Evolutionary conservation across 2,113 vertebrate species (phyloP), one percentile per base, ranked within the genome.

Genomic region (Labrus mixtus): DNA sequence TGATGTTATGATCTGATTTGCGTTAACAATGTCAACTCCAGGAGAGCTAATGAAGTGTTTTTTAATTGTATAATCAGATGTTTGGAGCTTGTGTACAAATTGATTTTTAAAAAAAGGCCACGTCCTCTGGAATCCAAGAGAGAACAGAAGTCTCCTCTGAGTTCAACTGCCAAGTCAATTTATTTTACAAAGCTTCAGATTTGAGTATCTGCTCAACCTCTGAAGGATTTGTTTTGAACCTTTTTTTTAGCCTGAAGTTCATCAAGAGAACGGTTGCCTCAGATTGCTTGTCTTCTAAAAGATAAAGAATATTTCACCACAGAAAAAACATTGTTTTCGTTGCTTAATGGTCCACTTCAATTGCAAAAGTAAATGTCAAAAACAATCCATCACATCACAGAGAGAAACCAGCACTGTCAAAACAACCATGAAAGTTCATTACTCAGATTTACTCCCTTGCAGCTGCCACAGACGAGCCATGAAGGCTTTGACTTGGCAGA

Each of bases 401-500:
- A 48, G 46, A 8, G 20, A 82, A 83, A 75, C 63, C 37, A 16
- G 22, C 16, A 4, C 63, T 65, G 67, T 87, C 78, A 72, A 74
- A 64, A 23, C 51, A 60, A 59, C 67, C 70, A 76, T 80, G 63
- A 66, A 70, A 66, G 73, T 73, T 78, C 81, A 81, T 89, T 77
- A 73, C 60, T 82, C 54, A 69, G 53, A 54, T 60, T 53, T 45
- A 74, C 62, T 81, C 72, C 43, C 54, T 69, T 45, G 67, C 77
- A 59, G 72, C 87, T 83, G 84, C 80, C 62, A 37, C 73, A 68
- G 57, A 71, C 6, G 51, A 79, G 67, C 79, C 73, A 68, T 43
- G 59, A 75, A 68, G 57, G 17, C 59, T 81, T 84, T 25, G 25
- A 73, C 73, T 75, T 86, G 84, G 80, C 76, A 76, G 75, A 62